These are phyloP conservation scores for Zaprionus vittiger DNA, from an alignment of 1,140 invertebrate genomes.

Conservation along the genomic window DNA sequence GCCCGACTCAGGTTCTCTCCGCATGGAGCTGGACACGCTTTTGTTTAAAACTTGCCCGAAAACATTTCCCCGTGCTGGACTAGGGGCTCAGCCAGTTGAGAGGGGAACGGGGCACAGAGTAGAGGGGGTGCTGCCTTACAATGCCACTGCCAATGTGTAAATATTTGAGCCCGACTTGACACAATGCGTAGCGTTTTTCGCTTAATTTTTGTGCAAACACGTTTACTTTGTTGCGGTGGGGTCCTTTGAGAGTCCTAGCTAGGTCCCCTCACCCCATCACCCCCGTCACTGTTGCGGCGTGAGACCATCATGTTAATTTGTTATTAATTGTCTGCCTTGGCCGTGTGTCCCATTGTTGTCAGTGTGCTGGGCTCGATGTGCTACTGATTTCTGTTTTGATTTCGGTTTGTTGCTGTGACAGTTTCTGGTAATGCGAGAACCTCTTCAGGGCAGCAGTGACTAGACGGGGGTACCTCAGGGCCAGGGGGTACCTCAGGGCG, in stretches of 20 bases:
- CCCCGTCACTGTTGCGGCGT: constrained; percentile 34
- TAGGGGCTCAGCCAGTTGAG: neutral
- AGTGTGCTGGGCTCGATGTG: constrained; percentile 20
- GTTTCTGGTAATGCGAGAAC: constrained; percentile 45
- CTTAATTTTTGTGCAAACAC: constrained; percentile 80
- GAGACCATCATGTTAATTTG: constrained; percentile 83
- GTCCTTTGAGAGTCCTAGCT: constrained; percentile 21
- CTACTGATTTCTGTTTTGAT: constrained; percentile 56
- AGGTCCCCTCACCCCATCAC: constrained; percentile 39
- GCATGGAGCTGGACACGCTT: constrained; percentile 60
- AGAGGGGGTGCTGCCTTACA: constrained; percentile 49
- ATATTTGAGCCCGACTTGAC: constrained; percentile 73
- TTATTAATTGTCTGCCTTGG: constrained; percentile 77
- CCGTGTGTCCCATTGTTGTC: constrained; percentile 49
- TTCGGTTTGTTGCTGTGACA: constrained; percentile 37
- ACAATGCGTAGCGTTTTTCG: constrained; percentile 72
- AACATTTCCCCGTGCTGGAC: neutral
- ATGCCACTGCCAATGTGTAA: constrained; percentile 53
- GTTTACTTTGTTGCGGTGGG: constrained; percentile 64
- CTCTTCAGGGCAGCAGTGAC: neutral
- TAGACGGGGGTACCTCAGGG: neutral
- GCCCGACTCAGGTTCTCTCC: constrained; percentile 53
- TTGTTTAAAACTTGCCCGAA: constrained; percentile 56
- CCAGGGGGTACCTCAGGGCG: constrained; percentile 7
- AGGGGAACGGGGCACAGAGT: neutral